phyloP scores from a whole-genome alignment of 2,797 vertebrate species.

The Lacerta agilis region DNA sequence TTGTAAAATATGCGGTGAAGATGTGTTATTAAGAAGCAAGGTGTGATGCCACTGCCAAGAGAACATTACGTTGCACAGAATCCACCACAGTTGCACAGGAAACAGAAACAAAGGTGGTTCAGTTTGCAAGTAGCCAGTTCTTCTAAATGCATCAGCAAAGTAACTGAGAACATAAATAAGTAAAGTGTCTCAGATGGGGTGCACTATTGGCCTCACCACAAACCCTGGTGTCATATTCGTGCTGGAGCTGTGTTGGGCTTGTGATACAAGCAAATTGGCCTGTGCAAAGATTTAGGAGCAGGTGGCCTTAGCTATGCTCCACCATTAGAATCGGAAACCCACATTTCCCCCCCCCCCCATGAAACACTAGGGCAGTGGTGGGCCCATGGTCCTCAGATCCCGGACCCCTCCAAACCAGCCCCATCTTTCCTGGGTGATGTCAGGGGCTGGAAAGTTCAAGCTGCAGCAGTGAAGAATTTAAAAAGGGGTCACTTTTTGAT shows the following conservation, averaged over 20 bases:
- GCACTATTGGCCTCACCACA: not conserved
- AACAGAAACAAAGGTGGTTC: not conserved
- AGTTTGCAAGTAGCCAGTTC: not conserved
- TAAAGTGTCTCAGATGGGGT: not conserved
- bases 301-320: not conserved
- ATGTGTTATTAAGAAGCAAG: not conserved
- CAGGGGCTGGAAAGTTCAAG: too few species aligned
- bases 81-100: not conserved
- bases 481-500: too few species aligned
- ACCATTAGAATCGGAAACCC: not conserved
- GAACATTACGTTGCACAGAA: not conserved
- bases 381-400: too few species aligned
- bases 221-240: not conserved
- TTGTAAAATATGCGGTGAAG: not conserved
- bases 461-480: too few species aligned
- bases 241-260: not conserved
- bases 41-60: not conserved
- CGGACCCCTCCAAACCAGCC: too few species aligned
- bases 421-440: too few species aligned
- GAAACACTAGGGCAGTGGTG: too few species aligned
- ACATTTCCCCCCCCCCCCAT: not conserved
- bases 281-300: not conserved
- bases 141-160: not conserved
- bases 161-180: not conserved
- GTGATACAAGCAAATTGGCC: not conserved